Base-by-base conservation (phyloP, 2,113 vertebrate species). In the Poecile atricapillus region DNA sequence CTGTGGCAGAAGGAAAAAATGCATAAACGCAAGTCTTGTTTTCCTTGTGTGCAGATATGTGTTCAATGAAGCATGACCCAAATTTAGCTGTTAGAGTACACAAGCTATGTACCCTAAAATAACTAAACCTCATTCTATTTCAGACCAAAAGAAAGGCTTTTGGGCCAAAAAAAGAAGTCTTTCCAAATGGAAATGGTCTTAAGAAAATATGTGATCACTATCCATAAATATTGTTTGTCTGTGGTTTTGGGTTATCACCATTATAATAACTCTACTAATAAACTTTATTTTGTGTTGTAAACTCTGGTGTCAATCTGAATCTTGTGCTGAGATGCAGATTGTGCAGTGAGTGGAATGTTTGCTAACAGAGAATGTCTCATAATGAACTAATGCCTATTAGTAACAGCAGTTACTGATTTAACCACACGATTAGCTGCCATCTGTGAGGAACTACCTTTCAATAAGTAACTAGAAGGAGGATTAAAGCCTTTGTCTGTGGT, bases 351-450 rank as follows among this genome's bases (percentile, higher is more conserved):
- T 35, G 41, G 74, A 75, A 62, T 76, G 50, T 81, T 91, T 90
- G 35, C 59, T 90, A 67, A 55, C 41, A 76, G 19, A 22, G 37
- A 50, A 74, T 56, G n/a, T 56, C 35, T 81, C 28, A 62, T 46
- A 70, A 81, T 41, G 30, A 88, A 27, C 39, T 59, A 91, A 90
- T 59, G 53, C 13, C 44, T 94, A 28, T 31, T 60, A 82, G 73
- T 52, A 86, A 50, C 73, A 87, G 49, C n/a, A 62, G 70, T 91
- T 85, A 84, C 80, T 67, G 87, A 88, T 93, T 90, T 78, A 95
- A 46, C 43, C n/a, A 23, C 28, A 53, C 27, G 69, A 91, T 76
- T 73, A 85, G 60, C 41, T 91, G 31, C 52, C 64, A 62, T 55
- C 65, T 79, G 58, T 30, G 49, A 76, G 70, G 55, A 91, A 30